Evolutionary conservation across 2,113 vertebrate genomes (phyloP).

Genomic region (Piprites chloris): DNA sequence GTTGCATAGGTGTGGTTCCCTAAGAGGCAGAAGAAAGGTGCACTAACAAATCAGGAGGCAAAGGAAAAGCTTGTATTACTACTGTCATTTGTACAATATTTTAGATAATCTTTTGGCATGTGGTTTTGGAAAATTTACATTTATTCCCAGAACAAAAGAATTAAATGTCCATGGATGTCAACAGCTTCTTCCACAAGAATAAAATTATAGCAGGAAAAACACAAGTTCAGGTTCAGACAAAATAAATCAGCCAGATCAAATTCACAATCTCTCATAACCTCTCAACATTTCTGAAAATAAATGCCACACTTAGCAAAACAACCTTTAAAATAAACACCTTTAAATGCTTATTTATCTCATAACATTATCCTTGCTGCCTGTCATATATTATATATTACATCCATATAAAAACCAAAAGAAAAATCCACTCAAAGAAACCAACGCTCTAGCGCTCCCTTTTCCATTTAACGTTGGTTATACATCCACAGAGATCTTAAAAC

Average conservation of each 20-base stretch:
- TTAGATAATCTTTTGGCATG: not conserved
- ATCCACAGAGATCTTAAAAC: not conserved
- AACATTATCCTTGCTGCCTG: not conserved
- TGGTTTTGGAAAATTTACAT: not conserved
- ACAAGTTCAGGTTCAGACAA: not conserved
- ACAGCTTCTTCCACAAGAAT: not conserved
- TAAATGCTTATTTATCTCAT: constrained; percentile 4
- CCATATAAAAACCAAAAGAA: constrained; percentile 13
- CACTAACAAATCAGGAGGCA: not conserved
- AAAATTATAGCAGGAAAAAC: not conserved
- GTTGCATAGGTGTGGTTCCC: not conserved
- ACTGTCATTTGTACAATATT: not conserved
- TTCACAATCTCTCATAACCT: not conserved
- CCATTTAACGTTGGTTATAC: not conserved
- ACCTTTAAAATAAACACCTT: constrained; percentile 46
- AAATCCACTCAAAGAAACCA: constrained; percentile 22
- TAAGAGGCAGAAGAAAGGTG: not conserved
- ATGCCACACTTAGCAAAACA: constrained; percentile 24
- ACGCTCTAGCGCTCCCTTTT: not conserved
- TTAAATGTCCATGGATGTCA: not conserved
- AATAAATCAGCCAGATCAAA: constrained; percentile 23
- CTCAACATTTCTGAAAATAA: constrained; percentile 16
- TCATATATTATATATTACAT: not conserved
- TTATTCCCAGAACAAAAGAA: not conserved
- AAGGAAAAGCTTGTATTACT: not conserved